Evolutionary conservation across 2,113 vertebrate genomes (phyloP).

Genomic region (Mobula hypostoma): DNA sequence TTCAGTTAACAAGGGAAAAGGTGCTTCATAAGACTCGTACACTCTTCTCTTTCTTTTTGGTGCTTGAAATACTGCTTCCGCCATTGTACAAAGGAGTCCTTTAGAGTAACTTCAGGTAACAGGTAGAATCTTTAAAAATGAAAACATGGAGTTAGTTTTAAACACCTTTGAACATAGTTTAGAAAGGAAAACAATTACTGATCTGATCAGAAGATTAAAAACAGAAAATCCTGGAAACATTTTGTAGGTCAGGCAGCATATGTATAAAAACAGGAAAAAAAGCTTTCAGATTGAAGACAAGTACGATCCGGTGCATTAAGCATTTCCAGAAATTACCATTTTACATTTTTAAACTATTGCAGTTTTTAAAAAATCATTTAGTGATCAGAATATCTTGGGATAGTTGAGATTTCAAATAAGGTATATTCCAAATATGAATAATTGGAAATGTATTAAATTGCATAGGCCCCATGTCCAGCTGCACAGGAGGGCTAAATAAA

Average conservation of each 20-base stretch:
- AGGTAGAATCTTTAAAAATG: not conserved
- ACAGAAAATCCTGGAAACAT: too few relatives aligned
- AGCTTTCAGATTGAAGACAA: too few relatives aligned
- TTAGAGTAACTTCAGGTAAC: not conserved
- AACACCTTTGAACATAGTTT: not conserved
- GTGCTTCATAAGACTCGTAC: constrained; percentile 61
- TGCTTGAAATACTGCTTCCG: constrained; percentile 69
- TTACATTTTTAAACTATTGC: too few relatives aligned
- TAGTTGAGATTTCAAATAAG: not conserved
- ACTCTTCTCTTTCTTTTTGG: constrained; percentile 71
- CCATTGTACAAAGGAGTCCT: constrained; percentile 46
- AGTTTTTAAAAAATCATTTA: too few relatives aligned
- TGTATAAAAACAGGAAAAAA: too few relatives aligned
- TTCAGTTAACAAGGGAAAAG: constrained; percentile 60
- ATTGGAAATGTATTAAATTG: not conserved
- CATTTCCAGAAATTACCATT: too few relatives aligned
- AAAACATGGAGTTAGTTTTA: not conserved
- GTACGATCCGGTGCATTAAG: too few relatives aligned
- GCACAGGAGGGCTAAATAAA: not conserved
- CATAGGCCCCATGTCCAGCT: not conserved
- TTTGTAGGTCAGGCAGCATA: too few relatives aligned
- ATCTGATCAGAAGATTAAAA: not conserved
- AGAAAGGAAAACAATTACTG: not conserved
- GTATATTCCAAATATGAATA: not conserved
- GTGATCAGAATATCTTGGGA: not conserved